Evolutionary conservation across 2,888 invertebrate genomes (phyloP), one percentile per base, ranked within the genome.

Genomic region (Rapana venosa): DNA sequence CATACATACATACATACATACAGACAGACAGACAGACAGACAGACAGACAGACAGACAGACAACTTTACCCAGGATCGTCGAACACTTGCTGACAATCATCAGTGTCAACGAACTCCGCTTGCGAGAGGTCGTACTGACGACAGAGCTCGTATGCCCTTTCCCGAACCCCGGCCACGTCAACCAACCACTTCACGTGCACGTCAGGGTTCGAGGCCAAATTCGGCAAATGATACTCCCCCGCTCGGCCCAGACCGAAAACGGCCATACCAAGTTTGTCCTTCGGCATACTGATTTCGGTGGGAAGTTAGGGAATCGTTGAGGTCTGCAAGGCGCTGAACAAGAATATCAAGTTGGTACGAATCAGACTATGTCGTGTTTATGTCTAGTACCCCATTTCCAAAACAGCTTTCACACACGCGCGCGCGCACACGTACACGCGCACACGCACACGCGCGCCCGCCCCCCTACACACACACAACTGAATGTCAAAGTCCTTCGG

Each of bases 61-160:
- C 4, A 87, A 32, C 30, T 26, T 79, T 79, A 88, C 88, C 47
- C 61, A 17, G 36, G 56, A n/a, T 88, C 88, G 36, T 79, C 79
- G 15, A 88, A 88, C 17, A 88, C 88, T 56, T 88, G 36, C 88
- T 88, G 79, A 74, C 88, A 77, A 26, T 88, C 32, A 15, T 58
- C 47, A 8, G 77, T 30, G 26, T 47, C 36, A 1, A 58, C 77
- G 47, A 88, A 88, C 36, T 77, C 56, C 17, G 79, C 32, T 6
- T 74, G n/a, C 15, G 11, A 26, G 20, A 79, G 56, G 0, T 74
- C 32, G 61, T 88, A 79, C 30, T 17, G 70, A 22, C 26, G 11
- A 20, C 88, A 88, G 15, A 88, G 88, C 20, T 36, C 56, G 1
- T n/a, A 1, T 2, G 88, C 88, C 79, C 47, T 88, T 13, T 79